A percentile compares a stretch with the other conserved stretches of the same genome.
Evolutionary conservation across 2,113 vertebrate species (phyloP).

Genomic region (Sprattus sprattus): DNA sequence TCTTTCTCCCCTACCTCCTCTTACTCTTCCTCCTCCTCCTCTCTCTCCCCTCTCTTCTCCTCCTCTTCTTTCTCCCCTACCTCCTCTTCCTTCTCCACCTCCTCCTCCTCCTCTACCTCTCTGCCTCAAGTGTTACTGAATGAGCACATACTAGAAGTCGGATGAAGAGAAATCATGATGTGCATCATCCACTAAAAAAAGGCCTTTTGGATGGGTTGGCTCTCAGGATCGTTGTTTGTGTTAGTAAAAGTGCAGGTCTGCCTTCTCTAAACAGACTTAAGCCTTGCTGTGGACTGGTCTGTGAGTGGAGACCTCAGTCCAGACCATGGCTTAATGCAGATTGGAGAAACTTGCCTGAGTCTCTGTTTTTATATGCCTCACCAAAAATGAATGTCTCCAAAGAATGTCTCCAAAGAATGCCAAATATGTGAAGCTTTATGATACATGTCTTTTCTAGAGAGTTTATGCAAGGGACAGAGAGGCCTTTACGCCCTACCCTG

Average conservation of each 20-base stretch:
- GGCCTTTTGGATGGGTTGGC: conserved; percentile 45
- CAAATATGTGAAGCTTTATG: conserved; percentile 73
- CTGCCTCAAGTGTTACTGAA: background rate
- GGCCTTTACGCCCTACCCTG: conserved; percentile 66
- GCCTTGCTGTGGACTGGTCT: background rate
- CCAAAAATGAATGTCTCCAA: conserved; percentile 74
- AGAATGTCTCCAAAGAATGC: conserved; percentile 70
- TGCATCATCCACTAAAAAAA: background rate
- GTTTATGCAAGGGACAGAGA: conserved; percentile 81
- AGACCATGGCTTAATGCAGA: background rate
- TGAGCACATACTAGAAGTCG: background rate
- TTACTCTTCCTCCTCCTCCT: no score
- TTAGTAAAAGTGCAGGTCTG: conserved; percentile 58
- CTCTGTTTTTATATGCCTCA: conserved; percentile 51
- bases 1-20: no score
- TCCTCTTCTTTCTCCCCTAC: no score
- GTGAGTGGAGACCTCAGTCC: background rate
- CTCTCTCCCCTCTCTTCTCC: no score
- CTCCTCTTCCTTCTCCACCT: no score
- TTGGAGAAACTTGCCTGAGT: background rate
- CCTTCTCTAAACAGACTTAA: background rate
- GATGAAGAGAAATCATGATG: background rate
- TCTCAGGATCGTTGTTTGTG: conserved; percentile 60
- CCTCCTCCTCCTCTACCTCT: no score
- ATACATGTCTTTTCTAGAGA: conserved; percentile 66